These are phyloP conservation scores for Danio aesculapii DNA, from an alignment of 2,797 vertebrate species.

Conservation along the genomic window DNA sequence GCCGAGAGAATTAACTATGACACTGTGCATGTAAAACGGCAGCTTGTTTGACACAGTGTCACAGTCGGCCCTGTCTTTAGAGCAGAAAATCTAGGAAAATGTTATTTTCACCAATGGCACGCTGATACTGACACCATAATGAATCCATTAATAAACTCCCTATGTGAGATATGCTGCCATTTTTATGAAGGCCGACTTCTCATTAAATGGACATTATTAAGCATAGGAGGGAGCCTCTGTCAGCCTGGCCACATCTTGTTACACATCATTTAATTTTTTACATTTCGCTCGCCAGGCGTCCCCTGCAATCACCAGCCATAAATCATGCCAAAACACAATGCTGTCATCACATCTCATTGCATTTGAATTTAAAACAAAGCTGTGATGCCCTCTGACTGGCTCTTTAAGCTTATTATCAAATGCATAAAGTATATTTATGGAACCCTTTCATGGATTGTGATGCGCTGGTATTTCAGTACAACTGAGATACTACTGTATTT, in stretches of 20 bases:
- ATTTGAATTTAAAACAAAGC: constrained; percentile 18
- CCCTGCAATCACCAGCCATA: constrained; percentile 20
- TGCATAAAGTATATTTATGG: neutral
- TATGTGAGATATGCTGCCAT: constrained; percentile 20
- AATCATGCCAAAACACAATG: constrained; percentile 22
- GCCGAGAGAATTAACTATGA: neutral
- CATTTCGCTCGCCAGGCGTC: constrained; percentile 12
- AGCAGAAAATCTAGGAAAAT: constrained; percentile 9
- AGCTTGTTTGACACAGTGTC: constrained; percentile 16
- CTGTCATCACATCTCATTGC: neutral
- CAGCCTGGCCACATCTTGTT: constrained; percentile 12
- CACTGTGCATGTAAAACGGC: neutral
- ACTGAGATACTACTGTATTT: too few species aligned
- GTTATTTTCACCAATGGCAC: constrained; percentile 5
- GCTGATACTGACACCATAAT: constrained; percentile 35
- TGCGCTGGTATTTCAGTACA: neutral
- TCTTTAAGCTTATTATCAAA: constrained; percentile 5
- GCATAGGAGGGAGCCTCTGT: constrained; percentile 36
- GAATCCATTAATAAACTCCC: constrained; percentile 49
- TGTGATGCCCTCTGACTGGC: neutral
- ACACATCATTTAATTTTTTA: constrained; percentile 40
- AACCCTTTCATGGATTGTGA: too few species aligned
- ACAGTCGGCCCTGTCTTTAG: neutral
- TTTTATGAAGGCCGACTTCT: constrained; percentile 37
- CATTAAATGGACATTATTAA: constrained; percentile 48